Percentiles rank a stretch among this genome's conserved stretches.
Evolutionary conservation across 2,113 vertebrate genomes (phyloP).

Genomic region (Syrmaticus mikado): DNA sequence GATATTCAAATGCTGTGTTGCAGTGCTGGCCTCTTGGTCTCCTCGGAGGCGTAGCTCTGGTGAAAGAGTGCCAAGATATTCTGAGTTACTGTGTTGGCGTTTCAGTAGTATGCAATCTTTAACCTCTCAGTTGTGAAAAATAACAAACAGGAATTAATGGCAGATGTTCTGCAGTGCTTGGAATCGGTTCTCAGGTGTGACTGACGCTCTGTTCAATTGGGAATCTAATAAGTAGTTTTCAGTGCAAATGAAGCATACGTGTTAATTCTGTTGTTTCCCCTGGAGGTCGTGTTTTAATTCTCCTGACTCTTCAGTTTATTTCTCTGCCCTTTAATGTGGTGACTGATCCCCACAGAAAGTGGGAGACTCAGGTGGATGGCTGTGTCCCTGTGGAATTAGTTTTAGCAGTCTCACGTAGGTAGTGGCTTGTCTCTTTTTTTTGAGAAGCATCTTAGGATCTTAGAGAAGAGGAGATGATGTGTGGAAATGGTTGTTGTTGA

Average conservation of each 20-base stretch:
- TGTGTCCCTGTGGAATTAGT: not conserved
- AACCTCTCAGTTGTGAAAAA: not conserved
- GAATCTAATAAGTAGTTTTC: not conserved
- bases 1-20: not conserved
- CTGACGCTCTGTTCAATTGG: not conserved
- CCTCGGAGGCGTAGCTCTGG: not conserved
- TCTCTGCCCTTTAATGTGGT: not conserved
- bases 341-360: not conserved
- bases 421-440: not conserved
- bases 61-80: not conserved
- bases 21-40: not conserved
- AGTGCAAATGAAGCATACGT: not conserved
- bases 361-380: not conserved
- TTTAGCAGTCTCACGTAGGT: not conserved
- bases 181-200: not conserved
- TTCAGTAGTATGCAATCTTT: not conserved
- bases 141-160: not conserved
- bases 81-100: not conserved
- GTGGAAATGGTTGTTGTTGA: not conserved
- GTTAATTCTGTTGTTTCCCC: not conserved
- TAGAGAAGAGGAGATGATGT: not conserved
- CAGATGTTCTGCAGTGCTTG: not conserved
- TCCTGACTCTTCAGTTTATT: conserved; percentile 7
- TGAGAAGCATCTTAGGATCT: not conserved
- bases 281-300: not conserved